Evolutionary conservation across 2,888 invertebrate genomes (phyloP), one percentile per base, ranked within the genome.

Genomic region (Pheosia gnoma): DNA sequence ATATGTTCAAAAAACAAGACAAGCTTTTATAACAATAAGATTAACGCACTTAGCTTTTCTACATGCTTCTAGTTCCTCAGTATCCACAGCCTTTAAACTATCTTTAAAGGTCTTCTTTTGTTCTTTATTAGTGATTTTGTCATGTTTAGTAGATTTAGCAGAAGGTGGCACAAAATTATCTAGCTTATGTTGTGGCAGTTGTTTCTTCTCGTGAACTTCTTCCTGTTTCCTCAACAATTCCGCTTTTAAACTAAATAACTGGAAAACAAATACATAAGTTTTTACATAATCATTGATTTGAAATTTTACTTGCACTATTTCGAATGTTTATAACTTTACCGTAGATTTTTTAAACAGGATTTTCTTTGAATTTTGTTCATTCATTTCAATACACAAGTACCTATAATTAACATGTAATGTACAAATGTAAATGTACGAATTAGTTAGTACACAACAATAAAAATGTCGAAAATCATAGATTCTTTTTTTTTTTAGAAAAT

Each of bases 191-290:
- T 92, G 87, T 3, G 95, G 93, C 2, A 90, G 79, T 38, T 91
- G 88, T 79, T 96, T 97, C 6, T 95, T 95, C 80, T 95, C 95
- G 62, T 94, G 92, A 1, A 97, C 96, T 88, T 98, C 98, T 76
- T 97, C 96, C 88, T 98, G 97, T 87, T 98, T 98, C 67, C 96
- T 95, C 56, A 97, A 86, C 13, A 99, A 93, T 88, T 99, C 98
- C 0, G 98, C 98, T 91, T 98, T 98, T 65, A 99, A 91, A 79
- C 96, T 97, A n/a, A 97, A 88, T 59, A 97, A 83, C 94, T 96
- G 82, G 37, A 81, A 82, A 9, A 47, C n/a, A 11, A 51, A 56
- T 54, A 54, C 52, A 10, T 13, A 36, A 56, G n/a, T 45, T 10
- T 52, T 25, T 51, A 62, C 5, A 58, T 25, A 57, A 52, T n/a